phyloP scores from a whole-genome alignment of 2,888 invertebrate species.

The Caenorhabditis zanzibari region DNA sequence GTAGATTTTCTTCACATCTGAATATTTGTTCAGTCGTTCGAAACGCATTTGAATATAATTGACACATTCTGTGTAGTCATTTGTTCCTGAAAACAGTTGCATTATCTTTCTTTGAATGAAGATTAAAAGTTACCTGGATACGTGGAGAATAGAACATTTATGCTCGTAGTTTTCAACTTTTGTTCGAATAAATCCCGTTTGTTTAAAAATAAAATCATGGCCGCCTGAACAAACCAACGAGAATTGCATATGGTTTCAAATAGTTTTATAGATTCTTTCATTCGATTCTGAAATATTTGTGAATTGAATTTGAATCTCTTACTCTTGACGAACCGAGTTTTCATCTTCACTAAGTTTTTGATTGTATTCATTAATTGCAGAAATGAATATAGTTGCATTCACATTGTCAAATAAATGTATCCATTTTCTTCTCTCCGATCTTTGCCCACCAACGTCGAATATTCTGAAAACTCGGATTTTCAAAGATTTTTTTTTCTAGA shows the following conservation, averaged over 20 bases:
- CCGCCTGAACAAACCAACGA: slow-evolving; percentile 67
- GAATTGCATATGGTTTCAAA: slow-evolving; percentile 72
- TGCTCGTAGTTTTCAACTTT: slow-evolving; percentile 65
- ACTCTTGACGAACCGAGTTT: slow-evolving; percentile 34
- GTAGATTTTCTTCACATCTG: slow-evolving; percentile 62
- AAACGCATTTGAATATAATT: slow-evolving; percentile 59
- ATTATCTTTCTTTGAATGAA: too few species aligned
- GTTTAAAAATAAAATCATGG: slow-evolving; percentile 74
- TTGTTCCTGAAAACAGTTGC: slow-evolving; percentile 49
- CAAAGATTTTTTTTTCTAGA: not conserved
- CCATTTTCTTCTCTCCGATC: slow-evolving; percentile 75
- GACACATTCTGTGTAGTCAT: slow-evolving; percentile 55
- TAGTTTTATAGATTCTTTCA: slow-evolving; percentile 69
- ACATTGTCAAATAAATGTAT: slow-evolving; percentile 76
- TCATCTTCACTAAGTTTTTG: slow-evolving; percentile 70
- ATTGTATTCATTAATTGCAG: slow-evolving; percentile 73
- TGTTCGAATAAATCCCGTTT: slow-evolving; percentile 73
- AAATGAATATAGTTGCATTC: slow-evolving; percentile 72
- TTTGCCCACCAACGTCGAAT: slow-evolving; percentile 75
- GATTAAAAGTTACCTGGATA: slow-evolving; percentile 61
- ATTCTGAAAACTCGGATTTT: slow-evolving; percentile 60
- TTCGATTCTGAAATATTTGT: slow-evolving; percentile 62
- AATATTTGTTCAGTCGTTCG: slow-evolving; percentile 54
- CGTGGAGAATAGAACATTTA: slow-evolving; percentile 64
- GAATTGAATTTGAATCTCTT: not conserved